These are phyloP conservation scores for Cynaeus angustus DNA, from an alignment of 2,888 invertebrate species.

Conservation along the genomic window DNA sequence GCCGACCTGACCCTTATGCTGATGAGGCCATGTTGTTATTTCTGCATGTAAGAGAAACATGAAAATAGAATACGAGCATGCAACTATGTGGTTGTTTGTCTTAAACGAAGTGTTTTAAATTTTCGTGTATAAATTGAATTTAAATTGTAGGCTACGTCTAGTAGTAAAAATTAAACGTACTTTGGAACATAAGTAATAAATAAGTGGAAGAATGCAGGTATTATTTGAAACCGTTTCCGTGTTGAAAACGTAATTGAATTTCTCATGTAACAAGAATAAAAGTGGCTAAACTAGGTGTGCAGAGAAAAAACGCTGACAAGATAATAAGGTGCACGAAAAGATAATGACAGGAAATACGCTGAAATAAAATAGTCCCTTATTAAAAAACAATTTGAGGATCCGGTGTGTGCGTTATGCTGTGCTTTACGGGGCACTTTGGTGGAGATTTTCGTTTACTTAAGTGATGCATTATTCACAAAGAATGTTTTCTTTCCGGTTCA, in stretches of 20 bases:
- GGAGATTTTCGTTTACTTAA: slow-evolving; percentile 61
- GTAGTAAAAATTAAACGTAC: slow-evolving; percentile 48
- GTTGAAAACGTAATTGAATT: slow-evolving; percentile 53
- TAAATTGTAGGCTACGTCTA: slow-evolving; percentile 58
- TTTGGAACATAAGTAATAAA: slow-evolving; percentile 54
- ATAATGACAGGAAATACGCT: slow-evolving; percentile 52
- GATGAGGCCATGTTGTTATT: slow-evolving; percentile 31
- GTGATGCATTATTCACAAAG: slow-evolving; percentile 59
- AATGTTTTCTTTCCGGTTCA: slow-evolving; percentile 61
- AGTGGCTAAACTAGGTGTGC: slow-evolving; percentile 32
- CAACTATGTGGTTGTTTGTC: slow-evolving; percentile 49
- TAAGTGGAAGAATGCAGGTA: slow-evolving; percentile 59
- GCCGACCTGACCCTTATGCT: slow-evolving; percentile 8
- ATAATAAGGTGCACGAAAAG: slow-evolving; percentile 49
- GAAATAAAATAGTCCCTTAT: slow-evolving; percentile 54
- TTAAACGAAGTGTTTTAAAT: slow-evolving; percentile 59
- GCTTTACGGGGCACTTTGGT: slow-evolving; percentile 57
- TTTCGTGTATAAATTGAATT: slow-evolving; percentile 61
- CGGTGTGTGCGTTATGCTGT: slow-evolving; percentile 52
- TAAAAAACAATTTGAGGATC: slow-evolving; percentile 58
- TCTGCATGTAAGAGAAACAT: slow-evolving; percentile 34
- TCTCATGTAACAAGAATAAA: slow-evolving; percentile 46
- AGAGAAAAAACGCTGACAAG: slow-evolving; percentile 48
- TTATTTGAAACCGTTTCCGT: slow-evolving; percentile 64
- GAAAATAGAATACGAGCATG: slow-evolving; percentile 47